These are phyloP conservation scores for Pyrgus malvae DNA, from an alignment of 2,888 invertebrate species.

Conservation along the genomic window DNA sequence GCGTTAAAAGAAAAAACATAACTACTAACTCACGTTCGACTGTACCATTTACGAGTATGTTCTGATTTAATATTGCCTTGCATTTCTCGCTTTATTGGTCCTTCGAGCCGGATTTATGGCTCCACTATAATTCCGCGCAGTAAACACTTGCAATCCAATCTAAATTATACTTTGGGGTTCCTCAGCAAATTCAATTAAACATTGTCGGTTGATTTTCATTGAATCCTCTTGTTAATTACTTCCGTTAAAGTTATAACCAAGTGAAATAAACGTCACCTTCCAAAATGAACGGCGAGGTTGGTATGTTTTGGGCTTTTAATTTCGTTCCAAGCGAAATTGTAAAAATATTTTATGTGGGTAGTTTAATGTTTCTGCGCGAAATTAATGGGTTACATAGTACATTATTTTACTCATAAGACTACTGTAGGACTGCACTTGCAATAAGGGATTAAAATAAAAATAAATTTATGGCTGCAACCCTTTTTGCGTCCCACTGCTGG, in stretches of 20 bases:
- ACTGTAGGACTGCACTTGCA: too few relatives aligned
- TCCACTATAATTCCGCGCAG: slow-evolving; percentile 51
- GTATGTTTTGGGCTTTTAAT: background rate
- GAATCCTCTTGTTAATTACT: slow-evolving; percentile 21
- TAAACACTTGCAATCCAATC: slow-evolving; percentile 61
- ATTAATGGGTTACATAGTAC: too few relatives aligned
- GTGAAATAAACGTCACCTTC: background rate
- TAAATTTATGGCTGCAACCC: too few relatives aligned
- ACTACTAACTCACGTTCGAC: too few relatives aligned
- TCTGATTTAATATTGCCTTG: slow-evolving; percentile 34
- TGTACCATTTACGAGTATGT: slow-evolving; percentile 25
- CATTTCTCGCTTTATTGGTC: slow-evolving; percentile 55
- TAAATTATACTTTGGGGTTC: slow-evolving; percentile 54
- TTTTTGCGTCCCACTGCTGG: too few relatives aligned
- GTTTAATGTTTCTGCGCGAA: too few relatives aligned
- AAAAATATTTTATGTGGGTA: too few relatives aligned
- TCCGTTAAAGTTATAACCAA: slow-evolving; percentile 2
- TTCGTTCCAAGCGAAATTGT: background rate
- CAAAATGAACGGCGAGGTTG: background rate
- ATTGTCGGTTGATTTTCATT: slow-evolving; percentile 33
- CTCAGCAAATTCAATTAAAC: slow-evolving; percentile 25
- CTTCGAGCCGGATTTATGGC: slow-evolving; percentile 59
- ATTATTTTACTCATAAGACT: too few relatives aligned
- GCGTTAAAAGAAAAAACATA: too few relatives aligned
- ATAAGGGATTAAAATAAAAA: too few relatives aligned